These are phyloP conservation scores for Sebastes matsubarae DNA, from an alignment of 2,797 vertebrate genomes.

Conservation along the genomic window DNA sequence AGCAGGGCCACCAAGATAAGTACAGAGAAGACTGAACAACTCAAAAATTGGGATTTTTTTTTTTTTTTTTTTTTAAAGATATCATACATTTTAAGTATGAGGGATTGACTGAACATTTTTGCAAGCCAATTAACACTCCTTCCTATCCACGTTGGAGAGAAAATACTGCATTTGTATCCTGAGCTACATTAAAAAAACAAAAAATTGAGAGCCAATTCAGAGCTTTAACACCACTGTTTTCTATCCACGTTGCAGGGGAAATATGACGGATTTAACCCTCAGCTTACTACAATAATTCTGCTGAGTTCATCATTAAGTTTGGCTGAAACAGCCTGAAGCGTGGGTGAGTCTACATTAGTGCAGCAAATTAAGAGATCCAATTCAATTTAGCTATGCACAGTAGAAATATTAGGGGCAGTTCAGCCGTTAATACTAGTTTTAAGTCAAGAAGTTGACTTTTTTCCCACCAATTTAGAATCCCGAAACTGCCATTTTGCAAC, in stretches of 20 bases:
- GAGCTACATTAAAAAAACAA: not conserved
- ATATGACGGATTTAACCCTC: conserved; percentile 7
- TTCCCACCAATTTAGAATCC: conserved; percentile 5
- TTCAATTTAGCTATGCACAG: conserved; percentile 29
- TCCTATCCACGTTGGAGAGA: not conserved
- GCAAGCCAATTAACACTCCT: not conserved
- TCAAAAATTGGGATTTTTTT: not conserved
- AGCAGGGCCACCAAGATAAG: not conserved
- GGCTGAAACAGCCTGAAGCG: conserved; percentile 24
- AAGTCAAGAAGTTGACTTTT: not conserved
- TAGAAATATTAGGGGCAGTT: conserved; percentile 14
- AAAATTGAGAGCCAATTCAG: conserved; percentile 13
- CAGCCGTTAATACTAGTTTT: not conserved
- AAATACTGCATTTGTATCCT: conserved; percentile 5
- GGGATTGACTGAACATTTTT: not conserved
- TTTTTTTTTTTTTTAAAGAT: not conserved
- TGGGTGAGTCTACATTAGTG: conserved; percentile 44
- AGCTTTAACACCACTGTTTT: not conserved
- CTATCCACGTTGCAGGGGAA: conserved; percentile 19
- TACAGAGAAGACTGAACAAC: not conserved
- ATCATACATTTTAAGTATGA: not conserved
- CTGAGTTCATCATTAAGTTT: conserved; percentile 10
- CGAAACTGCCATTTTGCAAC: not conserved
- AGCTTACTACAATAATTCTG: conserved; percentile 6
- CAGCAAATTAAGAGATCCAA: conserved; percentile 34